Percentiles rank a stretch among this genome's conserved stretches.
phyloP scores from a whole-genome alignment of 2,888 invertebrate species.

The Cepaea hortensis region DNA sequence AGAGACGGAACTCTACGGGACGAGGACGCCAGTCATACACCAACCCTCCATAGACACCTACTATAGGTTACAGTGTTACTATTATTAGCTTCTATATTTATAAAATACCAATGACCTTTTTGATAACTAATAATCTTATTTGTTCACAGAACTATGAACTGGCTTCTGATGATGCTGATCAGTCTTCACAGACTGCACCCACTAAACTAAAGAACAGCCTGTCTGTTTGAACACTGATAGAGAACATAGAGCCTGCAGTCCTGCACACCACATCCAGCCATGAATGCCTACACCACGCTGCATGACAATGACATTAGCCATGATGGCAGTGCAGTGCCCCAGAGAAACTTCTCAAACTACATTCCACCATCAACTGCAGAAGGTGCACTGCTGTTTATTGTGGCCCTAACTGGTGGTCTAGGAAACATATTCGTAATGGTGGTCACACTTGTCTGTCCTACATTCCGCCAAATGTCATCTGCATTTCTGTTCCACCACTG shows the following conservation, averaged over 20 bases:
- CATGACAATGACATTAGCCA: neutral
- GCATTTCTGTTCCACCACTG: conserved; percentile 74
- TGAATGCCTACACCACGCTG: conserved; percentile 34
- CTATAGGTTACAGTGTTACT: no score
- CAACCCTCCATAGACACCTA: no score
- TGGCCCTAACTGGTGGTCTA: conserved; percentile 66
- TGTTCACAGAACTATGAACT: neutral
- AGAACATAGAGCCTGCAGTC: neutral
- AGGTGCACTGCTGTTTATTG: conserved; percentile 62
- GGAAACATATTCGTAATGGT: conserved; percentile 66
- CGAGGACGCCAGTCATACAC: no score
- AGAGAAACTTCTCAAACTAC: conserved; percentile 23
- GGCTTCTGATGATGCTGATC: neutral
- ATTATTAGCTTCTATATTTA: neutral
- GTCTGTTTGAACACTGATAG: neutral
- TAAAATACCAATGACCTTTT: neutral
- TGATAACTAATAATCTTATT: neutral
- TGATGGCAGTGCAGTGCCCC: neutral
- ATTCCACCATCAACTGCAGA: conserved; percentile 52
- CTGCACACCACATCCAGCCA: neutral
- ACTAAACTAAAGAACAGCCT: neutral
- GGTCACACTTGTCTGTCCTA: conserved; percentile 60
- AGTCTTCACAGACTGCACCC: neutral
- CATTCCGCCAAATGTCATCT: conserved; percentile 68
- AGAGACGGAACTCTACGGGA: no score